Percentiles rank a stretch among this genome's conserved stretches.
phyloP scores from a whole-genome alignment of 2,113 vertebrate species.

The Pterophyllum scalare region DNA sequence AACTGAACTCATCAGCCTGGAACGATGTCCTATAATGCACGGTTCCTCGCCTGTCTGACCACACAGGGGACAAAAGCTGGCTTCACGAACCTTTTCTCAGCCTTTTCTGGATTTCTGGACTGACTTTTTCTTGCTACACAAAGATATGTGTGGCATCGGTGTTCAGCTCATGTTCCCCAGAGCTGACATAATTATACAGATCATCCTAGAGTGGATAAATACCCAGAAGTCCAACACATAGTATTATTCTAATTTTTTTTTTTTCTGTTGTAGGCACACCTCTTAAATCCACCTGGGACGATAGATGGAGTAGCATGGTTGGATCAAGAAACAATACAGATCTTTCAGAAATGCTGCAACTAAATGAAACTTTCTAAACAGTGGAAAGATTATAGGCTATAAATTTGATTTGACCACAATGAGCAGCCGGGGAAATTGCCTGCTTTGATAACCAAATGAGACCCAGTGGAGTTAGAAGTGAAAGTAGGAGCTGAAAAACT shows the following conservation, averaged over 20 bases:
- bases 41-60: conserved; percentile 3
- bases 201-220: background rate
- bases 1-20: conserved; percentile 36
- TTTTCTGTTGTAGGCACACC: background rate
- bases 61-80: conserved; percentile 38
- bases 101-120: background rate
- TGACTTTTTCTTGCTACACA: background rate
- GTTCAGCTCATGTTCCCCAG: background rate
- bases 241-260: background rate
- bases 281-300: background rate
- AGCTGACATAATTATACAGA: background rate
- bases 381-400: conserved; percentile 8
- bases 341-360: conserved; percentile 41
- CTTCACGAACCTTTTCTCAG: conserved; percentile 5
- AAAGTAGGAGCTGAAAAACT: background rate
- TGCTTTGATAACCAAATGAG: conserved; percentile 41
- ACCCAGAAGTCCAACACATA: background rate
- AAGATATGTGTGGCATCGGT: background rate
- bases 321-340: conserved; percentile 53
- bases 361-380: conserved; percentile 47
- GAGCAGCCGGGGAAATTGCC: background rate
- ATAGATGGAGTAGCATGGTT: conserved; percentile 7
- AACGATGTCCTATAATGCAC: conserved; percentile 25
- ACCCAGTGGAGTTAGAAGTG: background rate
- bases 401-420: background rate